Percentiles rank a stretch among this genome's conserved stretches.
Evolutionary conservation across 2,113 vertebrate genomes (phyloP).

Genomic region (Hydrochoerus hydrochaeris): DNA sequence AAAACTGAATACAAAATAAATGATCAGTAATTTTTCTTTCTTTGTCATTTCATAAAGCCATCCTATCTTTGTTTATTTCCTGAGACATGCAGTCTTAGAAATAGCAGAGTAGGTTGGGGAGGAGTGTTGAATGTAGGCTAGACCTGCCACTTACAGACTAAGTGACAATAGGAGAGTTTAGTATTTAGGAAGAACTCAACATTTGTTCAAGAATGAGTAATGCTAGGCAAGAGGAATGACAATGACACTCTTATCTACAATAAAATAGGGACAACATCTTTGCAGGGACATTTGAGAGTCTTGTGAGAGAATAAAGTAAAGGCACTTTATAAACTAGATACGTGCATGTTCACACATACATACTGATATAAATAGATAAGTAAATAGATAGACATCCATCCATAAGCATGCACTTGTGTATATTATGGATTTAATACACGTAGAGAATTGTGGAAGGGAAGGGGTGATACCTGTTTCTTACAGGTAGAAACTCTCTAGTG

Average conservation of each 20-base stretch:
- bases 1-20: constrained; percentile 36
- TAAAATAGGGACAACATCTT: background rate
- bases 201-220: background rate
- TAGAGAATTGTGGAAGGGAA: background rate
- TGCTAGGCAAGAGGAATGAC: background rate
- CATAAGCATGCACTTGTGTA: background rate
- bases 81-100: background rate
- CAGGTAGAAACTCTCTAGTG: background rate
- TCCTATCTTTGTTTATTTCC: background rate
- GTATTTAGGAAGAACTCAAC: background rate
- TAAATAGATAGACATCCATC: background rate
- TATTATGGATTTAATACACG: background rate
- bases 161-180: background rate
- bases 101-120: background rate
- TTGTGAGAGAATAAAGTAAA: background rate
- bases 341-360: no score
- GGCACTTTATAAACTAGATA: background rate
- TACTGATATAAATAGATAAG: background rate
- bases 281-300: background rate
- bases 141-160: background rate
- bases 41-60: background rate
- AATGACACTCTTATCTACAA: background rate
- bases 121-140: background rate
- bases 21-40: background rate
- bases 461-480: background rate